phyloP scores from a whole-genome alignment of 2,888 invertebrate genomes.

The Hyalella azteca region DNA sequence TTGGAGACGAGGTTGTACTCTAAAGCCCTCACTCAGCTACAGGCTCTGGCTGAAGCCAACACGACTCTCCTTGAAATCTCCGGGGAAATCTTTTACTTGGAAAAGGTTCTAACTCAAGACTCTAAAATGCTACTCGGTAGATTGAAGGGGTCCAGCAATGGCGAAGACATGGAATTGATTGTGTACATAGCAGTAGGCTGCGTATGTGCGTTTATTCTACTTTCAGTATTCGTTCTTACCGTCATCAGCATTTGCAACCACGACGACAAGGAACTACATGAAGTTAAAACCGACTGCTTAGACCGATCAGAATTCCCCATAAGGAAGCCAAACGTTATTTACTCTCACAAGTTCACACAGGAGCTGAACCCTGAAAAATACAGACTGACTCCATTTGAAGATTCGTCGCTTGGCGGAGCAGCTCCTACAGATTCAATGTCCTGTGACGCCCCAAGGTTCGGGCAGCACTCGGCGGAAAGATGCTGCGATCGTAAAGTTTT shows the following conservation, averaged over 20 bases:
- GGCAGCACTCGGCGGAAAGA: not conserved
- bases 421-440: conserved; percentile 29
- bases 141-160: not conserved
- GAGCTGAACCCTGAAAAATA: conserved; percentile 13
- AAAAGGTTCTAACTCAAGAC: conserved; percentile 49
- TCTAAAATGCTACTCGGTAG: not conserved
- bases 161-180: conserved; percentile 51
- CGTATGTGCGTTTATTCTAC: conserved; percentile 54
- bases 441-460: conserved; percentile 17
- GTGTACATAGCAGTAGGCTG: conserved; percentile 56
- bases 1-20: conserved; percentile 48
- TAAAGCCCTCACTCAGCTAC: conserved; percentile 42
- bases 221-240: conserved; percentile 51
- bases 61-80: conserved; percentile 56
- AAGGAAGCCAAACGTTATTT: conserved; percentile 56
- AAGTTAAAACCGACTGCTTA: conserved; percentile 14
- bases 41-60: conserved; percentile 53
- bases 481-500: conserved; percentile 28
- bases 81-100: conserved; percentile 55
- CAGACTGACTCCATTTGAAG: not conserved
- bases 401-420: conserved; percentile 11
- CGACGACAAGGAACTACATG: conserved; percentile 14
- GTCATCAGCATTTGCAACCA: conserved; percentile 52
- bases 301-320: conserved; percentile 46
- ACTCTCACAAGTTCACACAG: conserved; percentile 49